Conservation (phyloP, 2,888 invertebrate genomes). For the Drosophila helvetica region DNA sequence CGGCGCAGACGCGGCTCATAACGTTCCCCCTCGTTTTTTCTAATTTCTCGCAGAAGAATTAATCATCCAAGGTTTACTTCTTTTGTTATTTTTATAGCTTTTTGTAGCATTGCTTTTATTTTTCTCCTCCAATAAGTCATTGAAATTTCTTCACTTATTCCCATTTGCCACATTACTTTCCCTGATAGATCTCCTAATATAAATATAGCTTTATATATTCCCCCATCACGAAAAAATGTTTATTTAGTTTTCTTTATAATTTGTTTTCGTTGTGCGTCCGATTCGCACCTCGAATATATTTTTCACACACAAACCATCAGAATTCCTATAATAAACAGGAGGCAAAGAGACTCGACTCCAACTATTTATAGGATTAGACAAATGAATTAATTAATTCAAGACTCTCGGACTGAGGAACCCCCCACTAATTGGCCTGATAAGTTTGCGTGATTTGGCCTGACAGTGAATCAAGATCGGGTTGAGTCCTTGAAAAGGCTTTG, state of each 20-base stretch:
- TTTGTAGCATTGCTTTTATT: neutral
- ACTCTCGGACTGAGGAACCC: neutral
- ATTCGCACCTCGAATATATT: constrained; percentile 24
- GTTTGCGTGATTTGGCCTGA: constrained; percentile 59
- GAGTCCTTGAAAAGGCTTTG: constrained; percentile 34
- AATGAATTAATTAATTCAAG: constrained; percentile 30
- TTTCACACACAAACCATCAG: constrained; percentile 47
- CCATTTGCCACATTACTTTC: neutral
- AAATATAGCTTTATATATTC: constrained; percentile 1
- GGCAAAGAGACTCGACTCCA: neutral
- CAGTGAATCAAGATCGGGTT: constrained; percentile 46
- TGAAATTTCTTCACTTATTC: neutral
- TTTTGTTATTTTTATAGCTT: no score
- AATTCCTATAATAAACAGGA: constrained; percentile 6
- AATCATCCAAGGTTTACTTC: no score
- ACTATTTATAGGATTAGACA: constrained; percentile 24
- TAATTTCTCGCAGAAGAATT: no score
- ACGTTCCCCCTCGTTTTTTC: no score
- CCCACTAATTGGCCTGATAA: constrained; percentile 31
- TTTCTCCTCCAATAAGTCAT: neutral
- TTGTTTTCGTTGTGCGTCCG: constrained; percentile 36
- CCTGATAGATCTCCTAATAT: constrained; percentile 19
- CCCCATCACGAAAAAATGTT: constrained; percentile 41
- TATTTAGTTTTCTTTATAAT: constrained; percentile 56
- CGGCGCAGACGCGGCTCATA: no score